Evolutionary conservation across 2,888 invertebrate species (phyloP).

Genomic region (Cremastinae sp.): DNA sequence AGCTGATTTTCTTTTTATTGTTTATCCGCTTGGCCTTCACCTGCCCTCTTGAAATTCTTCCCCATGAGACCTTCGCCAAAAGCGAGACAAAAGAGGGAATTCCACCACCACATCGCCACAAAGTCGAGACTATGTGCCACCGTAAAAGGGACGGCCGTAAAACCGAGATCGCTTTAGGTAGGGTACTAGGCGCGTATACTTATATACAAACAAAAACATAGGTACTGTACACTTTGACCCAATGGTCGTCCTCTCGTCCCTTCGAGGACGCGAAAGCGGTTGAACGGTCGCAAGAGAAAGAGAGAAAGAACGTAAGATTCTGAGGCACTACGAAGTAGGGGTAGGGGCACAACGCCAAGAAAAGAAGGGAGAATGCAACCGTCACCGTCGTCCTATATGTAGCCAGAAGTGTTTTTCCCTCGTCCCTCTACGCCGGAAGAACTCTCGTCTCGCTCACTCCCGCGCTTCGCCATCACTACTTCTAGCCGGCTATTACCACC

Average conservation of each 20-base stretch:
- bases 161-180: no score
- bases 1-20: no score
- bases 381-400: constrained; percentile 43
- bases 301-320: constrained; percentile 26
- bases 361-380: constrained; percentile 72
- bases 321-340: constrained; percentile 69
- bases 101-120: no score
- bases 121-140: no score
- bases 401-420: constrained; percentile 39
- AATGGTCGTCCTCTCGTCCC: constrained; percentile 53
- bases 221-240: constrained; percentile 31
- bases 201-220: neutral
- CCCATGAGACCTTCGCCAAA: no score
- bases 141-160: no score
- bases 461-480: constrained; percentile 19
- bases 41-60: no score
- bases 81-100: no score
- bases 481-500: constrained; percentile 36
- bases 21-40: no score
- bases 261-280: constrained; percentile 57
- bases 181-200: neutral
- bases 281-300: constrained; percentile 45
- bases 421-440: constrained; percentile 48
- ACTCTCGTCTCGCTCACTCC: constrained; percentile 42
- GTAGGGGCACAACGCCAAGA: constrained; percentile 69